Percentiles rank a stretch among this genome's conserved stretches.
These are phyloP conservation scores for Masnerella sp. DNA, from an alignment of 2,888 invertebrate species.

Conservation along the genomic window DNA sequence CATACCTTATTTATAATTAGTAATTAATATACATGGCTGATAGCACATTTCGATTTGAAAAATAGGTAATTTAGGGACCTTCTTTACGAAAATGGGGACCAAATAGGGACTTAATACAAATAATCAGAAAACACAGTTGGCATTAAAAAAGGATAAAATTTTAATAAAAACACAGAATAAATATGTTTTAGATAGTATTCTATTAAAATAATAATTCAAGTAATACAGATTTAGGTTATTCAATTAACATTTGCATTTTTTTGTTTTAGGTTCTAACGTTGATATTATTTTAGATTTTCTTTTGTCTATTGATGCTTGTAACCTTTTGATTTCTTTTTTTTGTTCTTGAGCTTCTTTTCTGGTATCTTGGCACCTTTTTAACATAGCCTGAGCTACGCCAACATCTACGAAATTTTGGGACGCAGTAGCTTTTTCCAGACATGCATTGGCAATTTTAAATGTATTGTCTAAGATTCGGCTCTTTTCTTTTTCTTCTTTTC, in stretches of 20 bases:
- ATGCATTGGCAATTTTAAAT: constrained; percentile 19
- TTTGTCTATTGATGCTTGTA: constrained; percentile 14
- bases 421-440: constrained; percentile 9
- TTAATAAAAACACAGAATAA: no score
- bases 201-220: no score
- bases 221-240: no score
- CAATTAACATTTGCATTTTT: constrained; percentile 14
- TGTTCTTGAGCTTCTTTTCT: constrained; percentile 8
- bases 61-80: constrained; percentile 13
- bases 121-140: no score
- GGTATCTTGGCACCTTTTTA: neutral
- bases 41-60: no score
- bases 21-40: no score
- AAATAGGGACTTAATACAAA: constrained; percentile 5
- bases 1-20: no score
- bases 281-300: constrained; percentile 28
- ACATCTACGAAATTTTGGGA: constrained; percentile 18
- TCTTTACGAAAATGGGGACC: neutral
- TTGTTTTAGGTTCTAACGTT: neutral
- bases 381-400: constrained; percentile 18
- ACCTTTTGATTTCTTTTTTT: constrained; percentile 4
- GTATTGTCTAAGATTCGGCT: neutral
- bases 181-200: no score
- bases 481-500: constrained; percentile 12
- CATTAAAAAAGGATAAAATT: no score